Evolutionary conservation across 2,888 invertebrate species (phyloP).

Genomic region (Seira sanloemensis): DNA sequence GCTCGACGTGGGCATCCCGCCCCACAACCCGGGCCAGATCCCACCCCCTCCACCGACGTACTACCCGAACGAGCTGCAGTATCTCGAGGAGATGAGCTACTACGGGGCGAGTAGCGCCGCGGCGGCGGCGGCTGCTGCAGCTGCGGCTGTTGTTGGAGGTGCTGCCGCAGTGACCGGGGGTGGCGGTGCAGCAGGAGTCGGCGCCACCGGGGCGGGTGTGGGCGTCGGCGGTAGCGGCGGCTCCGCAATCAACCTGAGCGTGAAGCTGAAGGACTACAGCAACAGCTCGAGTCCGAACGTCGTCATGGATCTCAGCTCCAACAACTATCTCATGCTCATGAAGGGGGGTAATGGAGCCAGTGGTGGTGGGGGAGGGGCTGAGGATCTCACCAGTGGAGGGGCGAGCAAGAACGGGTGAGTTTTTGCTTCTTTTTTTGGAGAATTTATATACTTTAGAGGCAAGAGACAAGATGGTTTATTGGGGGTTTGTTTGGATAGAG

Average conservation of each 20-base stretch:
- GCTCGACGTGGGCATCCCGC: slow-evolving; percentile 81
- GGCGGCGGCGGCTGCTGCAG: slow-evolving; percentile 79
- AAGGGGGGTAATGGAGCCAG: too few relatives aligned
- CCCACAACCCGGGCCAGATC: slow-evolving; percentile 83
- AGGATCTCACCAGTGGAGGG: slow-evolving; percentile 26
- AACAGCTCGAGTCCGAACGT: slow-evolving; percentile 75
- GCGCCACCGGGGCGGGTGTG: too few relatives aligned
- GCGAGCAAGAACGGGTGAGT: neutral
- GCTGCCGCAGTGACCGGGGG: too few relatives aligned
- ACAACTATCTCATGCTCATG: slow-evolving; percentile 75
- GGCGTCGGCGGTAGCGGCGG: slow-evolving; percentile 82
- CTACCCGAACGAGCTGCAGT: slow-evolving; percentile 35
- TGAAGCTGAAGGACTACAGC: slow-evolving; percentile 80
- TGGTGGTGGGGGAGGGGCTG: neutral
- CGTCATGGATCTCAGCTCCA: slow-evolving; percentile 73
- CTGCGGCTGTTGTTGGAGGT: too few relatives aligned
- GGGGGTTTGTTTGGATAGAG: too few relatives aligned
- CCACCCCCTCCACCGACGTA: slow-evolving; percentile 42
- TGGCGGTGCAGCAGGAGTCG: too few relatives aligned
- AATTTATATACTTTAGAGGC: too few relatives aligned
- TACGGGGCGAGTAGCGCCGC: slow-evolving; percentile 76
- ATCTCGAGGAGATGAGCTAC: slow-evolving; percentile 37
- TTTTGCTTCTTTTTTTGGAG: too few relatives aligned
- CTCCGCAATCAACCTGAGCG: slow-evolving; percentile 86
- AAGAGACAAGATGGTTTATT: too few relatives aligned